Evolutionary conservation across 2,797 vertebrate genomes (phyloP).

Genomic region (Pseudochirops corinnae): DNA sequence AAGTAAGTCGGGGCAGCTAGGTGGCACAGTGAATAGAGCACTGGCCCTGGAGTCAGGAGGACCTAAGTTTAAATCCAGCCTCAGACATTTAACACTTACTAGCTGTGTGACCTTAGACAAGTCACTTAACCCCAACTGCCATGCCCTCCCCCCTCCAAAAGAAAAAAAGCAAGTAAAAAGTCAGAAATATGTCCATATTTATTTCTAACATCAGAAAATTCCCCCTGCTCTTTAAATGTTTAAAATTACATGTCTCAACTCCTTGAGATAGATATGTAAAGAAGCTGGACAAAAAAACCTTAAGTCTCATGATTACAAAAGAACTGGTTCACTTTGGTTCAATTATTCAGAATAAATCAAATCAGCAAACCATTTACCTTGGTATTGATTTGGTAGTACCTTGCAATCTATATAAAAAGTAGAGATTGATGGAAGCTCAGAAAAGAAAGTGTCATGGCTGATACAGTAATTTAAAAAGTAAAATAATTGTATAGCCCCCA

Average conservation of each 20-base stretch:
- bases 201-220: slow-evolving; percentile 27
- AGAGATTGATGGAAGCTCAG: not conserved
- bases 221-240: slow-evolving; percentile 31
- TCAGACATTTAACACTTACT: too few species aligned
- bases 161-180: too few species aligned
- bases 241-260: slow-evolving; percentile 34
- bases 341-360: slow-evolving; percentile 44
- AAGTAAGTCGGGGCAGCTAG: not conserved
- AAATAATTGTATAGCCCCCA: not conserved
- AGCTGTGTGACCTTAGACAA: too few species aligned
- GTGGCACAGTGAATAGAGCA: too few species aligned
- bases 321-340: slow-evolving; percentile 26
- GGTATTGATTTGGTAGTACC: slow-evolving; percentile 12
- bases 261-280: slow-evolving; percentile 24
- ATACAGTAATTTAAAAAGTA: slow-evolving; percentile 44
- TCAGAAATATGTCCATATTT: not conserved
- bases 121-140: too few species aligned
- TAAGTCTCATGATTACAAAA: slow-evolving; percentile 41
- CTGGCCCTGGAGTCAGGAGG: too few species aligned
- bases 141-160: too few species aligned
- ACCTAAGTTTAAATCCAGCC: too few species aligned
- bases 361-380: not conserved
- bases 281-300: slow-evolving; percentile 1
- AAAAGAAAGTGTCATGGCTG: not conserved
- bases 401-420: not conserved